Evolutionary conservation across 1,140 invertebrate genomes (phyloP).

Genomic region (Ostrea denselamellosa): DNA sequence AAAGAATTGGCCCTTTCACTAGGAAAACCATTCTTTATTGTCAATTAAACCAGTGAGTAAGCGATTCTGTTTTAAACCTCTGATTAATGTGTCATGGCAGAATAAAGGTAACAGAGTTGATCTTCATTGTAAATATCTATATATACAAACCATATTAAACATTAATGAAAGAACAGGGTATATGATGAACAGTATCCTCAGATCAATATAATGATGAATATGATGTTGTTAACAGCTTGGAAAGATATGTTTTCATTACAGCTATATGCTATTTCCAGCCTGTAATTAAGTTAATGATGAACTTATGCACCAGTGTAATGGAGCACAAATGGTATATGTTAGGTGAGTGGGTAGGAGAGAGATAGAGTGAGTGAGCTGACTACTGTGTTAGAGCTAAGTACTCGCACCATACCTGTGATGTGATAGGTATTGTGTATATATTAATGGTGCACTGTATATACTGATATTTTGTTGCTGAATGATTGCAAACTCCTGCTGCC

Average conservation of each 20-base stretch:
- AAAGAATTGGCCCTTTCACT: not conserved
- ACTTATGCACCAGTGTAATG: not conserved
- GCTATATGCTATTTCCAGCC: constrained; percentile 17
- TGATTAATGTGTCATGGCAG: not conserved
- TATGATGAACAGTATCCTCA: not conserved
- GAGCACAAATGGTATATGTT: not conserved
- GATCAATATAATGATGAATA: constrained; percentile 26
- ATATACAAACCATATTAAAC: not conserved
- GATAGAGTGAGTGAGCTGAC: too few relatives aligned
- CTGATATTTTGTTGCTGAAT: not conserved
- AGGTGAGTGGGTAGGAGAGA: not conserved
- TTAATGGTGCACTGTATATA: not conserved
- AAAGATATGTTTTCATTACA: constrained; percentile 6
- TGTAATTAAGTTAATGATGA: constrained; percentile 35
- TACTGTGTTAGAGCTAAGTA: not conserved
- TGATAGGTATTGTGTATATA: not conserved
- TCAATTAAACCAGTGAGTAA: not conserved
- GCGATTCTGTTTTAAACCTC: not conserved
- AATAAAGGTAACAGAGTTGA: constrained; percentile 2
- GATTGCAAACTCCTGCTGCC: not conserved
- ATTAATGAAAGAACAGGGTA: constrained; percentile 12
- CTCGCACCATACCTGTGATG: not conserved
- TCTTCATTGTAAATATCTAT: not conserved
- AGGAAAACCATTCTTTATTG: not conserved
- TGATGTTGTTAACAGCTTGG: not conserved